Base-by-base conservation (phyloP, 2,888 invertebrate genomes). In the Iphiclides podalirius region DNA sequence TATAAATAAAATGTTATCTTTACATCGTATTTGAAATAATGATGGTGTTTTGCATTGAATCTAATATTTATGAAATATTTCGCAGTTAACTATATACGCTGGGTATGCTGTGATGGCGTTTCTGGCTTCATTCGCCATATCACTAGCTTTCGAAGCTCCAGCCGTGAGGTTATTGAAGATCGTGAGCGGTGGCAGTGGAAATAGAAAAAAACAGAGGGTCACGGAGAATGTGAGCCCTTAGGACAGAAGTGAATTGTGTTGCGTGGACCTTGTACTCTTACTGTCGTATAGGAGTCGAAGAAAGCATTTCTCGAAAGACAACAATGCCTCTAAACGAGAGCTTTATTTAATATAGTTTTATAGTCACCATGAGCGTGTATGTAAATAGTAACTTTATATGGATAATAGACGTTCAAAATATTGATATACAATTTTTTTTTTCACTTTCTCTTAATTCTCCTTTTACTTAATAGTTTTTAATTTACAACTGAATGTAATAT, bases 31-130 rank as follows among this genome's bases (percentile, higher is more conserved):
- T n/a, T n/a, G n/a, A n/a, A n/a, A n/a, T n/a, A n/a, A n/a, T n/a
- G n/a, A n/a, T n/a, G n/a, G n/a, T n/a, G n/a, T n/a, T n/a, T n/a
- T n/a, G n/a, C n/a, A n/a, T n/a, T 20, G 20, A 4, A 20, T 20
- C 6, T 20, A 28, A n/a, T 28, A 28, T 28, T 9, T 28, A 9
- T 28, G 28, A 9, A 6, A 4, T 28, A 59, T 47, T 40, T 66
- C 66, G 9, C 81, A 88, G 88, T 67, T 88, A 28, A 75, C 77
- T 9, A 88, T 93, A 55, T 94, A 93, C 75, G 91, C 93, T 52
- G 96, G 96, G 6, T 96, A 95, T 67, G 90, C 94, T 14, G 94
- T 95, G 20, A 90, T 94, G 57, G 94, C 96, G 2, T 95, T 95
- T 74, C 67, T 93, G 45, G 78, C 91, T 26, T 94, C 95, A 0